Base-by-base conservation (phyloP, 1,140 invertebrate species). In the Eriocheir sinensis region DNA sequence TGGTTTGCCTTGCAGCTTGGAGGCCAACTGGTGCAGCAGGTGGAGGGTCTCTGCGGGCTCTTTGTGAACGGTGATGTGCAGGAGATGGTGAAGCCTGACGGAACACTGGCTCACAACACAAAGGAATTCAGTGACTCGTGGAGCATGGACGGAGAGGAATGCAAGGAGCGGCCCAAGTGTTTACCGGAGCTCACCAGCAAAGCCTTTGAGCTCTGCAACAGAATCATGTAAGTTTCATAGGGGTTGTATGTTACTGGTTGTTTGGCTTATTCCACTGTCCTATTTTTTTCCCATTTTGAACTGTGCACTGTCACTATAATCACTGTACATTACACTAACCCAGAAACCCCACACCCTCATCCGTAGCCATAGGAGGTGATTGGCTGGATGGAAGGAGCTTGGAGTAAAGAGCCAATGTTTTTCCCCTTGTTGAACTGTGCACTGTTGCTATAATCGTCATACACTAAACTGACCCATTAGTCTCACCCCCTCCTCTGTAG, bases 11-110 rank as follows among this genome's bases (percentile, higher is more conserved):
- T 80, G 2, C 90, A 97, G 96, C 96, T 97, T 15, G 95, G 97
- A 0, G 97, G 97, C n/a, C 97, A 97, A 95, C 97, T 98, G 53
- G 96, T 96, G 44, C 97, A 97, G 2, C 96, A 97, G 88, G 97
- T 98, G 0, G 98, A 98, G 96, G 98, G 98, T 0, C 96, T 99
- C 0, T 99, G 98, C 96, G 98, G 98, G 3, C 98, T 97, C 92
- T 98, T 98, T 96, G 98, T 98, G 96, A 97, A 97, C 0, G 96
- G 97, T 41, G 92, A 96, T 0, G 95, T 96, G 36, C 98, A 98
- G 96, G 98, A 99, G 96, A 98, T 97, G 86, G 97, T 97, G 17
- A 97, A 97, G 94, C 98, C 98, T 0, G 97, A 98, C 96, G 98
- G 98, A 0, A 96, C 96, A 34, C 95, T 97, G 17, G 97, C 98